Evolutionary conservation across 2,113 vertebrate species (phyloP), one percentile per base, ranked within the genome.

Genomic region (Cheirogaleus medius): DNA sequence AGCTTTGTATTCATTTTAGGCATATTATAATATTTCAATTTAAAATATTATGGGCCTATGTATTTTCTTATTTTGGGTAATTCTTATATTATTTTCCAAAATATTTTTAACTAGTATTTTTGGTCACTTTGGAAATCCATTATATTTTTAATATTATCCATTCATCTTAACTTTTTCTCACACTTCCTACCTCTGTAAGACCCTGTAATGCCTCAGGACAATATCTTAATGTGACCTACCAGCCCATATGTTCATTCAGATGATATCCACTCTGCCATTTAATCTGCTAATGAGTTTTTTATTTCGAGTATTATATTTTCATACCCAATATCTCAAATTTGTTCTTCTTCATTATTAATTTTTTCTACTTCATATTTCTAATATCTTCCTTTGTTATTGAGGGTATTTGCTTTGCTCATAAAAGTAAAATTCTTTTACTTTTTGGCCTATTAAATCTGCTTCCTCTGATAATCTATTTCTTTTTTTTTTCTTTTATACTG

Each of bases 1-100:
- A 42, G 52, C 47, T 97, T 90, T 88, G n/a, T 47, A 85, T 56
- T 93, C 68, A 87, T 58, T 44, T 82, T 63, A 92, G 34, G 34
- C 1, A 63, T 81, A 49, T 56, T 86, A 47, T 54, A 60, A 71
- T 90, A 91, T 54, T 77, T 95, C 18, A 54, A 54, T 83, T 64
- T 64, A 87, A 64, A 54, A 54, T 54, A 54, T 54, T 54, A 54
- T 54, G 32, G 32, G 21, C 23, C 6, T 77, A 29, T 37, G 10
- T 37, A 37, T n/a, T 89, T 47, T 49, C 32, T 64, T 47, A 49
- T 37, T 77, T 77, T 14, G 18, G 15, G 18, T 44, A 47, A 64
- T 84, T 63, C n/a, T 49, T 47, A 21, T 49, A 77, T 49, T 74
- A 47, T 32, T 44, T 47, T 73, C n/a, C 85, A 32, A 71, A 73